Evolutionary conservation across 2,797 vertebrate species (phyloP).

Genomic region (Alosa sapidissima): DNA sequence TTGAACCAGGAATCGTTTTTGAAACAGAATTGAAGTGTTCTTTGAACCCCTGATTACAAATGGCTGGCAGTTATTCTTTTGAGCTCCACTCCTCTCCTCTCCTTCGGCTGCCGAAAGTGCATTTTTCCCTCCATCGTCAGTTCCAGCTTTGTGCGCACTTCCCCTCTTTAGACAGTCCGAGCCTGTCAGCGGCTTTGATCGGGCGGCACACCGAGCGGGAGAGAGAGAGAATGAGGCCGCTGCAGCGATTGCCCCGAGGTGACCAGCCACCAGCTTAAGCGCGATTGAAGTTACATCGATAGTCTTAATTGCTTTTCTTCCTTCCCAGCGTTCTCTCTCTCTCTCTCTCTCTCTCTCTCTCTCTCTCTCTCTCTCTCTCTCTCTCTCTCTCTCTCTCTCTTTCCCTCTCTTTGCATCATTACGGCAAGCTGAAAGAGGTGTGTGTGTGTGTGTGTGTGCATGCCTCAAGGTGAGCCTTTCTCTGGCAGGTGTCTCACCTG

Average conservation of each 20-base stretch:
- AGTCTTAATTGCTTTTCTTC: constrained; percentile 76
- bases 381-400: neutral
- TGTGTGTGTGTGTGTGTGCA: too few relatives aligned
- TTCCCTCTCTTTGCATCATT: neutral
- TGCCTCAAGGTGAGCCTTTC: neutral
- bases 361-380: neutral
- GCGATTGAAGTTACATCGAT: constrained; percentile 74
- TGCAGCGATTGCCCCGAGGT: constrained; percentile 63
- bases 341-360: neutral
- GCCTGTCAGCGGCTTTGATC: neutral
- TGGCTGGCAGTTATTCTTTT: neutral
- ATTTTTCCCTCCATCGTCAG: neutral
- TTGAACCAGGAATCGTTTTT: neutral
- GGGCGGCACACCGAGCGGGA: too few relatives aligned
- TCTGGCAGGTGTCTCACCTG: neutral
- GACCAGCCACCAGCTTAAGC: constrained; percentile 71
- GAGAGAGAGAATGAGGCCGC: constrained; percentile 52
- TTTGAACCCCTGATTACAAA: neutral
- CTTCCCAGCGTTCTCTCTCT: constrained; percentile 55
- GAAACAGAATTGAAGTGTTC: neutral
- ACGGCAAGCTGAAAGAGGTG: too few relatives aligned
- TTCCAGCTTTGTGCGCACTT: neutral
- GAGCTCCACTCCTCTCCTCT: neutral
- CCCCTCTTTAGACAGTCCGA: neutral
- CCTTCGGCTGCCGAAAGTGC: neutral